These are phyloP conservation scores for Drepanosiphum platanoidis DNA, from an alignment of 2,888 invertebrate species.

Conservation along the genomic window DNA sequence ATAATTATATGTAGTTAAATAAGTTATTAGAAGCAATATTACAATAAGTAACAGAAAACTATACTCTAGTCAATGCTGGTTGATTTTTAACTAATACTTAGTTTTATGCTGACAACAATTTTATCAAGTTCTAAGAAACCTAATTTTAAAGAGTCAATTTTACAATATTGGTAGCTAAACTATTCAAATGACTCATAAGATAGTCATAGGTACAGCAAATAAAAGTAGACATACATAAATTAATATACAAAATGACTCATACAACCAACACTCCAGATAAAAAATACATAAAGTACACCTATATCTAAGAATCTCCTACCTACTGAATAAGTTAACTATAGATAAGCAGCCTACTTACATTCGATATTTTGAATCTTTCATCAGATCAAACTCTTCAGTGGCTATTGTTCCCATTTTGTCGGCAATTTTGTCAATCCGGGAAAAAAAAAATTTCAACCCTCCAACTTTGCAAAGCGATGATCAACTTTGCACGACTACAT, in stretches of 20 bases:
- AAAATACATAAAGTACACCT: conserved; percentile 1
- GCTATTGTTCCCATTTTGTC: conserved; percentile 68
- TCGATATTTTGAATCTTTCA: conserved; percentile 84
- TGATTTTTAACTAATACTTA: neutral
- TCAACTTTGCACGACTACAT: conserved; percentile 35
- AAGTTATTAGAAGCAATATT: neutral
- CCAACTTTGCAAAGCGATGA: neutral
- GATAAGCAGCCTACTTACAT: conserved; percentile 69
- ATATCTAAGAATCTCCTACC: neutral
- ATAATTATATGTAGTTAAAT: neutral
- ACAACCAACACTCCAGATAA: conserved; percentile 34
- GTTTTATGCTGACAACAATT: too few relatives aligned
- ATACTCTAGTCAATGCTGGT: neutral
- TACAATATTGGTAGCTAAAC: neutral
- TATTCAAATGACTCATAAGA: conserved; percentile 17
- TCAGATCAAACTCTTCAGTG: conserved; percentile 81
- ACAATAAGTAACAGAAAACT: neutral
- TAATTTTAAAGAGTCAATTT: neutral
- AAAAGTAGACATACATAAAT: neutral
- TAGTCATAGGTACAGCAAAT: neutral
- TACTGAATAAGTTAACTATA: conserved; percentile 30
- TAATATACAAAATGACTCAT: conserved; percentile 51
- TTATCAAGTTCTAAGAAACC: neutral
- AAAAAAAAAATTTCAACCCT: neutral
- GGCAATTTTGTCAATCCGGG: neutral